phyloP scores from a whole-genome alignment of 2,888 invertebrate species.

The Cryptophagus acutangulus region DNA sequence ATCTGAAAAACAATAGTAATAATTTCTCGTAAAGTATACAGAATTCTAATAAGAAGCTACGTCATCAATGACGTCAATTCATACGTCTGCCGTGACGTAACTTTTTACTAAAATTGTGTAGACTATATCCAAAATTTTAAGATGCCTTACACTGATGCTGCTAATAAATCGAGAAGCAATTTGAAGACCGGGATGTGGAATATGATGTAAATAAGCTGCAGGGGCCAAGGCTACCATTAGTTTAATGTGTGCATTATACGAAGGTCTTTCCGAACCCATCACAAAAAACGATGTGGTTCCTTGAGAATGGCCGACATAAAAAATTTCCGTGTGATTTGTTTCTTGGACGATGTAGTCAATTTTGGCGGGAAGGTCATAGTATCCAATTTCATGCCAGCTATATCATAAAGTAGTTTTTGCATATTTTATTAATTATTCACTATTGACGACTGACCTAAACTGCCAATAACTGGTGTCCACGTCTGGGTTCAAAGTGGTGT shows the following conservation, averaged over 20 bases:
- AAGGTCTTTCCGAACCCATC: slow-evolving; percentile 57
- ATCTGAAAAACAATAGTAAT: slow-evolving; percentile 4
- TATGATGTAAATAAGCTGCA: slow-evolving; percentile 52
- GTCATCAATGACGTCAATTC: no score
- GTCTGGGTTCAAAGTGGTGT: neutral
- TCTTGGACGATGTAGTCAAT: slow-evolving; percentile 61
- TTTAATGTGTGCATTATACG: slow-evolving; percentile 59
- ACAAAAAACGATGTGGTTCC: slow-evolving; percentile 66
- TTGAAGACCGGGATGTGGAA: neutral
- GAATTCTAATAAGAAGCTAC: neutral
- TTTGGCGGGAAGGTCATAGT: slow-evolving; percentile 71
- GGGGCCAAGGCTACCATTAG: slow-evolving; percentile 64
- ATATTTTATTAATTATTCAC: neutral
- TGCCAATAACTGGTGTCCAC: neutral
- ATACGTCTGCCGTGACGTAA: no score
- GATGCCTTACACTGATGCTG: no score
- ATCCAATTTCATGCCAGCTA: slow-evolving; percentile 77
- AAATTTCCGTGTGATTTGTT: slow-evolving; percentile 57
- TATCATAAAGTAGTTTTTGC: neutral
- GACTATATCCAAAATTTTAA: no score
- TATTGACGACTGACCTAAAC: neutral
- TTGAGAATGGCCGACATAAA: slow-evolving; percentile 75
- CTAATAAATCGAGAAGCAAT: neutral
- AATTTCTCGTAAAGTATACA: no score
- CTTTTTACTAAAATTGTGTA: no score